phyloP scores from a whole-genome alignment of 64 coral and sea anemone genomes.

The Hydrozoanthus tunicans region DNA sequence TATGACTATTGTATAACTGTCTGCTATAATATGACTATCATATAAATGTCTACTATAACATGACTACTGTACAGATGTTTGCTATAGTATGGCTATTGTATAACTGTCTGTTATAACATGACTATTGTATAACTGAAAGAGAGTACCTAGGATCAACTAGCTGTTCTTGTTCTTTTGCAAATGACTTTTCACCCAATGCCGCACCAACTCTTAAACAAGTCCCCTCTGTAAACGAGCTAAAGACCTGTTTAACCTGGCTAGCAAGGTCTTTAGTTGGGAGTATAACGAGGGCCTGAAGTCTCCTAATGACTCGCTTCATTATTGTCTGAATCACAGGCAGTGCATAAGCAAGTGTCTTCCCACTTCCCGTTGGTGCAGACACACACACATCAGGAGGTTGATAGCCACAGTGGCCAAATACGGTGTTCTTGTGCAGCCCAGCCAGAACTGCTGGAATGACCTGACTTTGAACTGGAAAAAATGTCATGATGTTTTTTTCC shows the following conservation, averaged over 20 bases:
- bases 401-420: slow-evolving; percentile 69
- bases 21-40: neutral
- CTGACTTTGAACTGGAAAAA: slow-evolving; percentile 91
- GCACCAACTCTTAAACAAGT: slow-evolving; percentile 88
- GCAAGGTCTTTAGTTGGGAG: slow-evolving; percentile 97
- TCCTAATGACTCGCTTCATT: slow-evolving; percentile 47
- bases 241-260: slow-evolving; percentile 94
- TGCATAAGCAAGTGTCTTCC: slow-evolving; percentile 94
- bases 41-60: neutral
- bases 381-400: slow-evolving; percentile 90
- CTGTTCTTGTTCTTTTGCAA: slow-evolving; percentile 84
- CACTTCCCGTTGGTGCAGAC: slow-evolving; percentile 98
- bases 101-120: neutral
- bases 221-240: slow-evolving; percentile 76
- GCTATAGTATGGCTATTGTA: neutral
- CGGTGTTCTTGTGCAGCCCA: slow-evolving; percentile 37
- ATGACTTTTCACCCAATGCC: slow-evolving; percentile 78
- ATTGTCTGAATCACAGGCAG: slow-evolving; percentile 79
- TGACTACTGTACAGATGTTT: neutral
- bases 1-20: neutral
- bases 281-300: slow-evolving; percentile 84
- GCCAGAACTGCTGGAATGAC: slow-evolving; percentile 81
- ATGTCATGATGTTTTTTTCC: slow-evolving; percentile 67
- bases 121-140: neutral
- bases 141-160: slow-evolving; percentile 72